These are phyloP conservation scores for Tetragnatha montana DNA, from an alignment of 2,888 invertebrate genomes.

Conservation along the genomic window DNA sequence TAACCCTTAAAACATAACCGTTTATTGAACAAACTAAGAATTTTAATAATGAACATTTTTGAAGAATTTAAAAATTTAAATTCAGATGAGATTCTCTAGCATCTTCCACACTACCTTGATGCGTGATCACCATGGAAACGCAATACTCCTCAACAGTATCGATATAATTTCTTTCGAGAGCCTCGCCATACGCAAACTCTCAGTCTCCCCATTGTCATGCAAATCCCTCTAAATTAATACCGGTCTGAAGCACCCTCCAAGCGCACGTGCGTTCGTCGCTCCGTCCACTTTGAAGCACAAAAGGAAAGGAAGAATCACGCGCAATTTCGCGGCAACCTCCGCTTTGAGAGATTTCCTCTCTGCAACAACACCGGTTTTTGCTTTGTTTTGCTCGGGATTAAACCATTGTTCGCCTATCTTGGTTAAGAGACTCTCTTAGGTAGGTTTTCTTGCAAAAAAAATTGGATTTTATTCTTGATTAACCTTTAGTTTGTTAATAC, in stretches of 20 bases:
- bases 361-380: background rate
- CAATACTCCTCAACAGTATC: background rate
- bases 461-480: background rate
- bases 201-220: background rate
- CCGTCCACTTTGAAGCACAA: background rate
- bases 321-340: background rate
- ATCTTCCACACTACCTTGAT: too few species aligned
- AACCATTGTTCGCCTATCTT: background rate
- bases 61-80: too few species aligned
- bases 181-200: background rate
- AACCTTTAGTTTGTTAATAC: background rate
- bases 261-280: background rate
- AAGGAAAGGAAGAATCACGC: background rate
- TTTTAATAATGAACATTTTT: too few species aligned
- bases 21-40: too few species aligned
- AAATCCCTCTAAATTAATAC: background rate
- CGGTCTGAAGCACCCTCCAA: background rate
- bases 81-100: too few species aligned
- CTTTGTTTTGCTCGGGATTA: background rate
- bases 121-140: background rate
- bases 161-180: background rate
- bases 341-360: background rate
- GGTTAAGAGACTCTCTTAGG: background rate
- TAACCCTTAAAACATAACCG: too few species aligned
- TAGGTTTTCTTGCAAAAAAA: background rate